Base-by-base conservation (phyloP, 2,797 vertebrate species). In the Crocodylus rhombifer region DNA sequence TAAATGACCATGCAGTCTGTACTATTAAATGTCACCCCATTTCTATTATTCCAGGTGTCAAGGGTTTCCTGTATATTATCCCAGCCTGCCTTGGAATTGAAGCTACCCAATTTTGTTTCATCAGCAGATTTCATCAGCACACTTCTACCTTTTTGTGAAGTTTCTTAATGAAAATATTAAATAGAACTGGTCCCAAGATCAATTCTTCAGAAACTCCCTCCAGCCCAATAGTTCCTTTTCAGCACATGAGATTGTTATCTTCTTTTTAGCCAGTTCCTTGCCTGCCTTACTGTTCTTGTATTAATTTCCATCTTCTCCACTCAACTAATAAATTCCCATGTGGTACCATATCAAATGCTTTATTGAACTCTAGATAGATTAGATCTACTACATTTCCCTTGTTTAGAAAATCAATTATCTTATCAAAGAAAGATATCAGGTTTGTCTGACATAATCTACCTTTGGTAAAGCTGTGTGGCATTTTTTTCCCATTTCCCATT, bases 401-500 rank as follows among this genome's bases (percentile, higher is more conserved):
- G 94, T 95, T 95, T 95, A 91, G 96, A 89, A 97, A 96, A 95
- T 92, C 96, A 97, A 95, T 97, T 97, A 97, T 92, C 96, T 96
- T 94, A 97, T 95, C 96, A 95, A 95, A 95, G 95, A 91, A 80
- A 95, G 95, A 91, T 96, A 94, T 97, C 95, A 96, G 95, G 87
- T 51, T 64, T 82, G 92, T 65, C 96, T 96, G 90, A 94, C 90
- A 91, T 91, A 92, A 93, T 90, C 85, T 96, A 95, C 95, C 93
- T 96, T 95, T 97, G 91, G 94, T 92, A 95, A 96, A 95, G 91
- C 94, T 78, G 10, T 94, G 83, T 82, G 93, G 74, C 79, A 95
- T 93, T 96, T 97, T 94, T 51, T 51, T 7, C 42, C 42, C 42
- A 51, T 51, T 51, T 94, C 95, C 94, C 92, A 8, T 93, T 95